Conservation (phyloP, 2,888 invertebrate genomes). For the Dynastes tityus region DNA sequence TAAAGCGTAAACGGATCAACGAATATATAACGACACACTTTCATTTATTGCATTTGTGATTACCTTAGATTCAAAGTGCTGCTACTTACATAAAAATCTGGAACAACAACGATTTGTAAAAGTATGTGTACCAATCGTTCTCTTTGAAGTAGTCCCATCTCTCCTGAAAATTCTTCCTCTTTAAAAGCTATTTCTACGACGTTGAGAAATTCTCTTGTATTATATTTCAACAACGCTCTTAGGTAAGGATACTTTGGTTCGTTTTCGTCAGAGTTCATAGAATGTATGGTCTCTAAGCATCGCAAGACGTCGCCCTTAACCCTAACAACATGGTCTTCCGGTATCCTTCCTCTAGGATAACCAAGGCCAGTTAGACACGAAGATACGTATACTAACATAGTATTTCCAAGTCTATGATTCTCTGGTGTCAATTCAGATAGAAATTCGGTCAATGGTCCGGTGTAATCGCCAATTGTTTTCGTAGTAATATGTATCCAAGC, state of each 20-base stretch:
- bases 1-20: too few relatives aligned
- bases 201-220: slow-evolving; percentile 89
- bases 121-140: slow-evolving; percentile 87
- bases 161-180: slow-evolving; percentile 83
- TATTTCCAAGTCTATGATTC: slow-evolving; percentile 82
- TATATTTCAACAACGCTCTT: slow-evolving; percentile 84
- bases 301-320: slow-evolving; percentile 85
- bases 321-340: slow-evolving; percentile 74
- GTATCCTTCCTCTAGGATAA: slow-evolving; percentile 85
- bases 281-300: slow-evolving; percentile 80
- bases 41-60: too few relatives aligned
- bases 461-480: slow-evolving; percentile 83
- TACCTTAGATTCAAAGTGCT: too few relatives aligned
- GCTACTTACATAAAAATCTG: slow-evolving; percentile 77
- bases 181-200: slow-evolving; percentile 89
- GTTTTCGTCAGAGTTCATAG: slow-evolving; percentile 74
- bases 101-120: slow-evolving; percentile 80
- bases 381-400: slow-evolving; percentile 87
- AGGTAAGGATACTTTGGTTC: slow-evolving; percentile 82
- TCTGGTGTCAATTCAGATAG: slow-evolving; percentile 72
- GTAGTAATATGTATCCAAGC: slow-evolving; percentile 85
- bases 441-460: slow-evolving; percentile 81
- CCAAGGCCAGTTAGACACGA: slow-evolving; percentile 90
- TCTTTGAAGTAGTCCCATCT: slow-evolving; percentile 80
- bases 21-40: too few relatives aligned